Evolutionary conservation across 1,140 invertebrate genomes (phyloP), one percentile per base, ranked within the genome.

Genomic region (Drosophila burlai): DNA sequence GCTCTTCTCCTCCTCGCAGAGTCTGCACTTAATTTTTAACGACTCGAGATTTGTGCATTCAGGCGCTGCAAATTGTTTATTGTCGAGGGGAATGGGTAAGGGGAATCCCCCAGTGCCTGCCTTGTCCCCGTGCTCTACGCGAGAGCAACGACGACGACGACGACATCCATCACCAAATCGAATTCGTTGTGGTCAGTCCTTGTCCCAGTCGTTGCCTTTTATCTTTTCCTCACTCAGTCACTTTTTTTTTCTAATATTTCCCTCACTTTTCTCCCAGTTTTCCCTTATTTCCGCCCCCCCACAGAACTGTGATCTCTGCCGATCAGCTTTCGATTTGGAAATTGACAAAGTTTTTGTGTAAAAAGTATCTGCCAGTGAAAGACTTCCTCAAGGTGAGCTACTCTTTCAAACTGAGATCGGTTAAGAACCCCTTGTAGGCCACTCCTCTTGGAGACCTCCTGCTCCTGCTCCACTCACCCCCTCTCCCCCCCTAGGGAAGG

Each of bases 61-160:
- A 89, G 84, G 84, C 84, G 85, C 84, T 89, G 73, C 84, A 90
- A 89, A 89, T 89, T 90, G 84, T 89, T 89, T 89, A 90, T 89
- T 89, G 84, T 90, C 63, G 84, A 24, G 63, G 29, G 52, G 31
- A 21, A 18, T 21, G 24, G 13, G 52, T 11, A 55, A 24, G 52
- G 52, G 52, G 34, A 21, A 29, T 49, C 47, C 47, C 47, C 31
- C 31, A 67, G 73, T 85, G 58, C 67, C 65, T 52, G 31, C 9
- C 31, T 61, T 15, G 49, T 34, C 80, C 52, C 46, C 34, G 42
- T 43, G 52, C 50, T 74, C 59, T 74, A 66, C 21, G 16, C 11
- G 21, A 66, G 62, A 18, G 36, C 71, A 9, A 26, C 54, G 21
- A n/a, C 40, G 34, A 57, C 54, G 24, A 24, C 24, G 21, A 40